Evolutionary conservation across 2,113 vertebrate genomes (phyloP).

Genomic region (Willisornis vidua): DNA sequence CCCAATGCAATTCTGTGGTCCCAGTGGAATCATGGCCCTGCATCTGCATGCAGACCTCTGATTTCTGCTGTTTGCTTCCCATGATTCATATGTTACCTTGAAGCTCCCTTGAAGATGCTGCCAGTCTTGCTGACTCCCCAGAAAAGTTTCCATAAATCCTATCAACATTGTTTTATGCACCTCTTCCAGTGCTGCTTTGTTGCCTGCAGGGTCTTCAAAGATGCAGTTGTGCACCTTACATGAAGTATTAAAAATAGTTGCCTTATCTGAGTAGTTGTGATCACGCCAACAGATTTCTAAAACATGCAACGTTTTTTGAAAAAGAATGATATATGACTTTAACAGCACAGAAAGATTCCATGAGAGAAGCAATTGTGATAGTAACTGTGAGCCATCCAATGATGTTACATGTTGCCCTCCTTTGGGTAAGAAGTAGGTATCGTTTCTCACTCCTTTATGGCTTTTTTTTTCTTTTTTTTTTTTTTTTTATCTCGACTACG

Average conservation of each 20-base stretch:
- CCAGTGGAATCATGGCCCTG: accelerated
- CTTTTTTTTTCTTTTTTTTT: neutral
- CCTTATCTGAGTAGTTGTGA: neutral
- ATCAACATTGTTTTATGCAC: neutral
- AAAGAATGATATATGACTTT: neutral
- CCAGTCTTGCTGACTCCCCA: neutral
- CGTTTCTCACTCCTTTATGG: neutral
- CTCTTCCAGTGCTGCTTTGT: neutral
- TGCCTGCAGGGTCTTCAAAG: neutral
- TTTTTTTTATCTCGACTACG: neutral
- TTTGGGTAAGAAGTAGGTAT: neutral
- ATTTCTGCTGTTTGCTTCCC: neutral
- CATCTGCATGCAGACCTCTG: neutral
- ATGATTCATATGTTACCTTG: neutral
- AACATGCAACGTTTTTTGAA: neutral
- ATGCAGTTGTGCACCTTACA: neutral
- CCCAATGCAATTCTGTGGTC: neutral
- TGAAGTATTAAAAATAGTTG: neutral
- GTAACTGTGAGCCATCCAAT: neutral
- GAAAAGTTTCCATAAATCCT: neutral
- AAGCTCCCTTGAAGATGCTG: neutral
- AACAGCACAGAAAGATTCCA: neutral
- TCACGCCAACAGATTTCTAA: neutral
- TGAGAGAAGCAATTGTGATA: neutral
- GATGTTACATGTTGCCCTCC: neutral